phyloP scores from a whole-genome alignment of 2,888 invertebrate genomes.

The Lottia gigantea region DNA sequence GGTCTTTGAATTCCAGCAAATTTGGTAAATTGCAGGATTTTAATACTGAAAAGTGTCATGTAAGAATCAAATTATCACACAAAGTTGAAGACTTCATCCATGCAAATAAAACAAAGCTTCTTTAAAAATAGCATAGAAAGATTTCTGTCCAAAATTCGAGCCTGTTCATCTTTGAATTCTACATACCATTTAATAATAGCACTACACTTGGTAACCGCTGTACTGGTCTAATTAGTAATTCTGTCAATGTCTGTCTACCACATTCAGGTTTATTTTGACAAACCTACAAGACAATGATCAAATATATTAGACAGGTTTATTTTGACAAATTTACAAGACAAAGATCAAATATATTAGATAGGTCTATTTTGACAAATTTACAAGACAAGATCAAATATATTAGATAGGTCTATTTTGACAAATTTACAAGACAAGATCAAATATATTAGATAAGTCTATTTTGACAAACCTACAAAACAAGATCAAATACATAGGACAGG shows the following conservation, averaged over 20 bases:
- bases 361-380: too few relatives aligned
- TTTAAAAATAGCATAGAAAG: too few relatives aligned
- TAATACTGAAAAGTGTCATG: too few relatives aligned
- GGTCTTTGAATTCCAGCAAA: too few relatives aligned
- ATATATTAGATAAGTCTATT: constrained; percentile 73
- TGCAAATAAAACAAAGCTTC: too few relatives aligned
- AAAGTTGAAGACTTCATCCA: background rate
- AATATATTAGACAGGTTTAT: constrained; percentile 75
- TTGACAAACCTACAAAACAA: constrained; percentile 46
- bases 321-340: constrained; percentile 52
- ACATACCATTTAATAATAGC: constrained; percentile 88
- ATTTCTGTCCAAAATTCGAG: too few relatives aligned
- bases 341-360: background rate
- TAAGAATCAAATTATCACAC: background rate
- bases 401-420: too few relatives aligned
- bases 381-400: too few relatives aligned
- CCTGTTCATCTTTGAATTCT: too few relatives aligned
- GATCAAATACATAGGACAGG: too few relatives aligned
- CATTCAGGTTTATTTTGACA: constrained; percentile 84
- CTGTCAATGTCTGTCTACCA: constrained; percentile 93
- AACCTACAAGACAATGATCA: constrained; percentile 48
- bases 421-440: too few relatives aligned
- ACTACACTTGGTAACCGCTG: constrained; percentile 97
- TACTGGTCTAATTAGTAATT: constrained; percentile 96
- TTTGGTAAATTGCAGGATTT: too few relatives aligned